A percentile compares a stretch with the other conserved stretches of the same genome.
Conservation (phyloP, 2,888 invertebrate species). For the Aporophyla nigra region DNA sequence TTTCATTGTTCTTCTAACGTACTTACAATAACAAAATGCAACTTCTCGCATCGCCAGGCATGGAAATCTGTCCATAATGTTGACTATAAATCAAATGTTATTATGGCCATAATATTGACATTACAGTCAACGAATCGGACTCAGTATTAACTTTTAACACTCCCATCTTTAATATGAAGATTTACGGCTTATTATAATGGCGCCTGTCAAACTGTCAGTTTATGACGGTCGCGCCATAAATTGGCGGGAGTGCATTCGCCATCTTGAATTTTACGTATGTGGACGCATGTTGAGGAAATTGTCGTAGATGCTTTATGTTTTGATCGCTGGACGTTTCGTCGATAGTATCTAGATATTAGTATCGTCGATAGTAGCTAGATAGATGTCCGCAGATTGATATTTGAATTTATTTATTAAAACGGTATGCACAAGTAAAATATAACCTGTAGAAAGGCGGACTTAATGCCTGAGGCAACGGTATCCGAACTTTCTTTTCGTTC, state of each 20-base stretch:
- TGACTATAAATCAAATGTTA: constrained; percentile 53
- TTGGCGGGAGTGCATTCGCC: constrained; percentile 60
- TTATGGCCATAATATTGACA: constrained; percentile 40
- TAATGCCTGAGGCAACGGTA: no score
- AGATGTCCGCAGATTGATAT: neutral
- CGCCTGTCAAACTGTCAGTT: constrained; percentile 68
- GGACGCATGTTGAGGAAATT: constrained; percentile 19
- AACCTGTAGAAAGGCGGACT: no score
- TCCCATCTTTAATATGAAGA: constrained; percentile 47
- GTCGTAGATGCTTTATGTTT: constrained; percentile 14
- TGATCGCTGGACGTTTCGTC: neutral
- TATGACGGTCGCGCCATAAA: constrained; percentile 69
- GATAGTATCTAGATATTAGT: neutral
- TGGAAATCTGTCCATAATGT: constrained; percentile 23
- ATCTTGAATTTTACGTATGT: constrained; percentile 58
- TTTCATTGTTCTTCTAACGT: neutral
- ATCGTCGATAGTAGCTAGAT: neutral
- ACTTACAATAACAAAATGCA: constrained; percentile 15
- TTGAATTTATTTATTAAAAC: no score
- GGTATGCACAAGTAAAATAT: no score
- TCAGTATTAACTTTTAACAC: constrained; percentile 50
- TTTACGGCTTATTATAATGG: constrained; percentile 54
- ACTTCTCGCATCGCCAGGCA: neutral
- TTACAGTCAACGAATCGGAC: constrained; percentile 33
- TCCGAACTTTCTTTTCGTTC: no score